phyloP scores from a whole-genome alignment of 2,888 invertebrate genomes.

The Hofmannophila pseudospretella region DNA sequence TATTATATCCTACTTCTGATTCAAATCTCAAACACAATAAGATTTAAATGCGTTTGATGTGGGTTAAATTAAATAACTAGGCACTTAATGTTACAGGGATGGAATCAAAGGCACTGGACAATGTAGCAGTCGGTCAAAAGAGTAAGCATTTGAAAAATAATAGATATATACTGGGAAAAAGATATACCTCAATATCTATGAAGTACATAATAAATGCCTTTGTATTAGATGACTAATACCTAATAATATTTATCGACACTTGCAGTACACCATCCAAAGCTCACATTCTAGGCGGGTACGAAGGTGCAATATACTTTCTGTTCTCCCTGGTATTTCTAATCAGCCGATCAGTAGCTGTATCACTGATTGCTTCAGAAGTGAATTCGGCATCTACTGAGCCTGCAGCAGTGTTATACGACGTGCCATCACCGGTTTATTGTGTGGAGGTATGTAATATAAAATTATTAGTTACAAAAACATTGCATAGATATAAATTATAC shows the following conservation, averaged over 20 bases:
- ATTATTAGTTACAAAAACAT: too few species aligned
- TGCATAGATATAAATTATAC: too few species aligned
- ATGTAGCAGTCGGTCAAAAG: constrained; percentile 27
- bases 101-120: constrained; percentile 36
- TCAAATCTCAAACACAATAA: too few species aligned
- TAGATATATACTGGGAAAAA: too few species aligned
- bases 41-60: too few species aligned
- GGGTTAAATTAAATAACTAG: too few species aligned
- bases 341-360: constrained; percentile 79
- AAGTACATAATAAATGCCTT: too few species aligned
- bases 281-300: constrained; percentile 63
- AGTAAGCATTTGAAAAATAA: constrained; percentile 17
- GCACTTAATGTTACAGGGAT: constrained; percentile 27
- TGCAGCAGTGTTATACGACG: constrained; percentile 78
- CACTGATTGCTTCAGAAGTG: constrained; percentile 79
- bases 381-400: constrained; percentile 77
- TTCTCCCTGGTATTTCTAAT: constrained; percentile 82
- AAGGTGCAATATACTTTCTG: constrained; percentile 79
- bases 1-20: too few species aligned
- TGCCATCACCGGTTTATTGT: constrained; percentile 80
- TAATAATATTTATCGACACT: too few species aligned
- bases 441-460: constrained; percentile 74
- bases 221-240: too few species aligned
- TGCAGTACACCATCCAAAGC: constrained; percentile 2
- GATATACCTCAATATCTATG: too few species aligned